Conservation (phyloP, 2,888 invertebrate species). For the Epicampocera succincta region DNA sequence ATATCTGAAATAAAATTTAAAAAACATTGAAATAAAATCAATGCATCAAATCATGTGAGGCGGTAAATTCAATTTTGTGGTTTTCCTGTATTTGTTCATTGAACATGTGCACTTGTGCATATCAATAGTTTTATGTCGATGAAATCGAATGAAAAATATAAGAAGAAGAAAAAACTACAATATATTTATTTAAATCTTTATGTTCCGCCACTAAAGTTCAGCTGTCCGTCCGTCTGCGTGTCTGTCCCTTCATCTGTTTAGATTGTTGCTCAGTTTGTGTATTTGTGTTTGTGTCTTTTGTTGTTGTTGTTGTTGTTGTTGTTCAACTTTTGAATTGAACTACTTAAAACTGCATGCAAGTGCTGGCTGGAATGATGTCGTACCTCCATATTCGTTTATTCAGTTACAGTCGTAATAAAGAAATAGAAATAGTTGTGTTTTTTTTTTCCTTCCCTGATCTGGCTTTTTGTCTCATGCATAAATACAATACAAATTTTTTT, state of each 20-base stretch:
- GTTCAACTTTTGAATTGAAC: slow-evolving; percentile 1
- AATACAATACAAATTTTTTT: background rate
- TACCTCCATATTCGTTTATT: background rate
- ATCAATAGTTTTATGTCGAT: slow-evolving; percentile 72
- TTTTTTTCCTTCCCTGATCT: slow-evolving; percentile 16
- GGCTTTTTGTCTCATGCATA: slow-evolving; percentile 19
- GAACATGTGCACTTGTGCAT: slow-evolving; percentile 82
- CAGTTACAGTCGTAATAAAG: slow-evolving; percentile 32
- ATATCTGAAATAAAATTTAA: background rate
- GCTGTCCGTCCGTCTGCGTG: slow-evolving; percentile 14
- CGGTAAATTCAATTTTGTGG: slow-evolving; percentile 81
- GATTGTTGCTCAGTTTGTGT: no score
- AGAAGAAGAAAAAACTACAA: background rate
- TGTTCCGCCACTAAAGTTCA: slow-evolving; percentile 39
- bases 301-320: slow-evolving; percentile 9
- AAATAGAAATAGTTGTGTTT: slow-evolving; percentile 53
- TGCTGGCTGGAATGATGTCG: slow-evolving; percentile 17
- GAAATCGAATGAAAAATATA: slow-evolving; percentile 15
- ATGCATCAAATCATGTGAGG: slow-evolving; percentile 78
- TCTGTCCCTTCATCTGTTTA: slow-evolving; percentile 13
- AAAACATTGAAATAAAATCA: slow-evolving; percentile 31
- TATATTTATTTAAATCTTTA: slow-evolving; percentile 37
- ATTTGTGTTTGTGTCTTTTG: no score
- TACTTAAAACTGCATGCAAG: slow-evolving; percentile 11
- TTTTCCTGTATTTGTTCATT: slow-evolving; percentile 79